phyloP scores from a whole-genome alignment of 2,797 vertebrate species.

The Dermochelys coriacea region DNA sequence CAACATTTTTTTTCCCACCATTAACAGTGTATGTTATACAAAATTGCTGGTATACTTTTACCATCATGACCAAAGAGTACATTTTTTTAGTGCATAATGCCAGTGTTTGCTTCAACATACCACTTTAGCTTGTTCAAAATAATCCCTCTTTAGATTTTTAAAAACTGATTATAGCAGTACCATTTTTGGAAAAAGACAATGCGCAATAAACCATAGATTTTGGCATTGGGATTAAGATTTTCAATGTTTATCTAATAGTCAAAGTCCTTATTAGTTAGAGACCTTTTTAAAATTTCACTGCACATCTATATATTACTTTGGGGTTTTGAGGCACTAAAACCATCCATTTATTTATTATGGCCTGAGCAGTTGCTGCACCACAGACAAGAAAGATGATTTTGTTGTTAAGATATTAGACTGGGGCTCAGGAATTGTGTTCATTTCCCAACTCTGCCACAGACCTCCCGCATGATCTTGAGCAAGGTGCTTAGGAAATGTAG shows the following conservation, averaged over 20 bases:
- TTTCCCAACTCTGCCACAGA: background rate
- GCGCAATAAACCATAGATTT: background rate
- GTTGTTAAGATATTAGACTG: background rate
- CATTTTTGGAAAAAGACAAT: background rate
- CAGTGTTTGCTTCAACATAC: accelerated
- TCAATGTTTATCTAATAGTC: background rate
- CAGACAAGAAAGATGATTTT: background rate
- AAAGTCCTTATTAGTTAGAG: background rate
- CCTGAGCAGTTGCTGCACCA: background rate
- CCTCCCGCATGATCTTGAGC: background rate
- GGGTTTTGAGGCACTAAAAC: background rate
- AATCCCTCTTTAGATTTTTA: background rate
- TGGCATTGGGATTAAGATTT: background rate
- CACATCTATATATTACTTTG: background rate
- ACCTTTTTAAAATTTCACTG: background rate
- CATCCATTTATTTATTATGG: background rate
- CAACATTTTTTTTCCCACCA: constrained; percentile 8
- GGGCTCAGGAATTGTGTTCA: background rate
- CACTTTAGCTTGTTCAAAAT: background rate
- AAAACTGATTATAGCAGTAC: background rate
- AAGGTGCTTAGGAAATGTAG: background rate
- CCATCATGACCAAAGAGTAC: background rate
- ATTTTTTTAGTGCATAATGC: background rate
- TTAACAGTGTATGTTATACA: background rate
- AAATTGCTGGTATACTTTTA: background rate